A percentile compares a stretch with the other conserved stretches of the same genome.
Evolutionary conservation across 2,888 invertebrate species (phyloP).

Genomic region (Ernsta delagoae): DNA sequence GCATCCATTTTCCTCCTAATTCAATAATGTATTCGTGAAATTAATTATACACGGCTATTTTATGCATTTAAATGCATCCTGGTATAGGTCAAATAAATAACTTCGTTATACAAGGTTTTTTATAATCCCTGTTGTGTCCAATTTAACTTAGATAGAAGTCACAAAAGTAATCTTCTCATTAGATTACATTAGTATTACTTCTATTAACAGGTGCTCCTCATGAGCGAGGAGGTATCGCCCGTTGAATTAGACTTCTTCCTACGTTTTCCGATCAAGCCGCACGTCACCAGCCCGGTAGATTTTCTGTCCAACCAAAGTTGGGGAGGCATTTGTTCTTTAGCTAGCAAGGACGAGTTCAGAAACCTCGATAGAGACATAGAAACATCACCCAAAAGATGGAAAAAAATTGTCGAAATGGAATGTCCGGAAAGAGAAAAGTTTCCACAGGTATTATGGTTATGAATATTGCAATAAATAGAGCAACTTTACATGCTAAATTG

Average conservation of each 20-base stretch:
- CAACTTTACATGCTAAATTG: too few species aligned
- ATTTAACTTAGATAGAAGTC: too few species aligned
- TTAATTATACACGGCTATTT: neutral
- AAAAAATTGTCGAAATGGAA: slow-evolving; percentile 97
- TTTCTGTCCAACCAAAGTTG: slow-evolving; percentile 96
- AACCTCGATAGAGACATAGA: slow-evolving; percentile 98
- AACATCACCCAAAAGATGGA: slow-evolving; percentile 98
- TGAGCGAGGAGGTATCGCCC: slow-evolving; percentile 93
- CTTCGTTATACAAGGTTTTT: too few species aligned
- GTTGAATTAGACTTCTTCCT: slow-evolving; percentile 96
- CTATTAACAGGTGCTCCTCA: slow-evolving; percentile 89
- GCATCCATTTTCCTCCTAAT: neutral
- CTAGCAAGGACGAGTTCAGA: slow-evolving; percentile 95
- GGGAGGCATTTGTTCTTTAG: slow-evolving; percentile 97
- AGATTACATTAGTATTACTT: too few species aligned
- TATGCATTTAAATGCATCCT: too few species aligned
- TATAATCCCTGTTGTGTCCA: too few species aligned
- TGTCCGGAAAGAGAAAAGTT: slow-evolving; percentile 98
- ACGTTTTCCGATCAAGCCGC: slow-evolving; percentile 96
- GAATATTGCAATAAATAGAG: neutral
- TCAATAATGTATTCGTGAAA: neutral
- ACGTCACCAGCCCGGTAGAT: slow-evolving; percentile 97
- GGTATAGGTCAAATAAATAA: too few species aligned
- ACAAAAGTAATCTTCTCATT: too few species aligned
- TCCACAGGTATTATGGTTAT: slow-evolving; percentile 87